Conservation (phyloP, 2,113 vertebrate species). For the Ictalurus punctatus region DNA sequence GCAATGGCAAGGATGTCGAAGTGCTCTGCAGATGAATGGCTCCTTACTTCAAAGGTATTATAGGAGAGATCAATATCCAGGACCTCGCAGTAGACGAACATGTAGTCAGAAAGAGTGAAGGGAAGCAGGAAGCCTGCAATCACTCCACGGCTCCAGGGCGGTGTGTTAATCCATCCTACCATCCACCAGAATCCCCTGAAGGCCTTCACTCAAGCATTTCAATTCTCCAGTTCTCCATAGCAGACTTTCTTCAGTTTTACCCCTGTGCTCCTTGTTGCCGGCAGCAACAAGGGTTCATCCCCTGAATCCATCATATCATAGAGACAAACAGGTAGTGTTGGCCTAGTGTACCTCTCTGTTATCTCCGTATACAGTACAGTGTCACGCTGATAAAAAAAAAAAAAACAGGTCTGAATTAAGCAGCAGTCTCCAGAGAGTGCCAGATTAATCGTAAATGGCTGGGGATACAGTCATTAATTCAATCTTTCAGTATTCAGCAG, state of each 20-base stretch:
- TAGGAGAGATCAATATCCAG: conserved; percentile 98
- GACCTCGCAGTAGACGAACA: conserved; percentile 90
- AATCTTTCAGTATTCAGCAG: conserved; percentile 43
- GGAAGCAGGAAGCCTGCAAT: conserved; percentile 83
- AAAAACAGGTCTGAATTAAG: conserved; percentile 50
- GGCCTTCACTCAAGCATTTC: conserved; percentile 42
- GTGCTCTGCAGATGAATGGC: conserved; percentile 91
- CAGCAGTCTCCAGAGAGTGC: conserved; percentile 48
- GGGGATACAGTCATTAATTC: conserved; percentile 56
- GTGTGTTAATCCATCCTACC: conserved; percentile 90
- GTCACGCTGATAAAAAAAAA: not conserved
- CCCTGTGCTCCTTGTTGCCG: conserved; percentile 63
- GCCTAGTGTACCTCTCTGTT: not conserved
- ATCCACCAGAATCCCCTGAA: conserved; percentile 81
- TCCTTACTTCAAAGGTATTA: conserved; percentile 95
- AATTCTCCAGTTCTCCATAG: conserved; percentile 45
- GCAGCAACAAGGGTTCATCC: conserved; percentile 84
- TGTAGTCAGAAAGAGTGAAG: conserved; percentile 80
- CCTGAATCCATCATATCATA: conserved; percentile 83
- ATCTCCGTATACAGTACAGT: conserved; percentile 63
- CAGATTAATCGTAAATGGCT: conserved; percentile 52
- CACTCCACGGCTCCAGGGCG: conserved; percentile 79
- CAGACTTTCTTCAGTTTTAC: conserved; percentile 54
- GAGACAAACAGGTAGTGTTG: conserved; percentile 34
- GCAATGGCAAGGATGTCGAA: conserved; percentile 90